phyloP scores from a whole-genome alignment of 2,797 vertebrate genomes.

The Pseudochirops cupreus region DNA sequence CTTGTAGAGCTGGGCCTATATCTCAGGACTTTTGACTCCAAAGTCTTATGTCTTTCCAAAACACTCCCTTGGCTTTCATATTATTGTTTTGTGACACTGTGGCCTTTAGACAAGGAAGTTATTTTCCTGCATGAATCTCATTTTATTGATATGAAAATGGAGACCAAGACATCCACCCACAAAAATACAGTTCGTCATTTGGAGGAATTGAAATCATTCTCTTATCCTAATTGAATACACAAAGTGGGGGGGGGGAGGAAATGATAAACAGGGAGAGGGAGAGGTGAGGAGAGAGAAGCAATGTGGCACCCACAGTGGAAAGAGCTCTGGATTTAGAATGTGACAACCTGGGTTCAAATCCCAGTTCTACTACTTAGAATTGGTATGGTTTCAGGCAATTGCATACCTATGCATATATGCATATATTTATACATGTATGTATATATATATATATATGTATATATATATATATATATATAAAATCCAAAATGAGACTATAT shows the following conservation, averaged over 20 bases:
- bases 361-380: background rate
- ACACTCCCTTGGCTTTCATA: background rate
- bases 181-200: conserved; percentile 36
- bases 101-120: background rate
- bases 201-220: conserved; percentile 32
- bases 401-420: background rate
- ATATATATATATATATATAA: too few relatives aligned
- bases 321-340: background rate
- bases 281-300: background rate
- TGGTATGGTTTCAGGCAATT: background rate
- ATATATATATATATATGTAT: too few relatives aligned
- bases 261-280: background rate
- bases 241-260: background rate
- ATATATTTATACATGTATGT: background rate
- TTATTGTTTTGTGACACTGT: background rate
- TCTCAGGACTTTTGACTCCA: background rate
- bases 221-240: conserved; percentile 39
- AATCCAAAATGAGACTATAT: too few relatives aligned
- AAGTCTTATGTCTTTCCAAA: background rate
- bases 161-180: conserved; percentile 11
- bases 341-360: background rate
- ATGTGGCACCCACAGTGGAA: background rate
- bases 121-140: background rate
- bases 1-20: background rate
- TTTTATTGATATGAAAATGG: conserved; percentile 48